Conservation (phyloP, 2,888 invertebrate genomes). For the Pyrrhosoma nymphula region DNA sequence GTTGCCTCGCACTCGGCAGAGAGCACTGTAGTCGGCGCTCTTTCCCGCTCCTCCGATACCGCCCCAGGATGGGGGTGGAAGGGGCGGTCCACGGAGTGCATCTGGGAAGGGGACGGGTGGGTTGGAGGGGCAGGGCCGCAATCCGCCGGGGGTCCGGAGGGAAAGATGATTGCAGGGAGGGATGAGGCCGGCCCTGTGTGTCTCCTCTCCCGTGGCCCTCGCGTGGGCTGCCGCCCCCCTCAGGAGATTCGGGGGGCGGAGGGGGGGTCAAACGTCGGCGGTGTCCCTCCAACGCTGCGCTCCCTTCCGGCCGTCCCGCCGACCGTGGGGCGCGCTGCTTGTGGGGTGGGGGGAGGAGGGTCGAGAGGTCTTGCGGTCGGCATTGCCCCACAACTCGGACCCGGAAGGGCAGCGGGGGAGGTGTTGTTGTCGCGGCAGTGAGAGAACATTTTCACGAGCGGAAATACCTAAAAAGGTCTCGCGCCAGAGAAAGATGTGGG, state of each 20-base stretch:
- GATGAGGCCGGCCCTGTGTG: too few relatives aligned
- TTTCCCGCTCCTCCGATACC: too few relatives aligned
- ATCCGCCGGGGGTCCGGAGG: too few relatives aligned
- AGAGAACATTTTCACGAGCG: not conserved
- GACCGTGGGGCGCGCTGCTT: slow-evolving; percentile 1
- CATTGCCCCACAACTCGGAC: not conserved
- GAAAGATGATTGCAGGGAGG: too few relatives aligned
- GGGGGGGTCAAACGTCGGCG: not conserved
- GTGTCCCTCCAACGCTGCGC: slow-evolving; percentile 36
- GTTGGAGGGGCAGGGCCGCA: not conserved
- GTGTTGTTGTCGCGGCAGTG: not conserved
- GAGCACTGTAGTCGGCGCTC: slow-evolving; percentile 20
- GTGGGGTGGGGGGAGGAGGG: not conserved
- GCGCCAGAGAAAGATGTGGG: not conserved
- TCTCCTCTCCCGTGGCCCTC: too few relatives aligned
- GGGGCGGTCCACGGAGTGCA: not conserved
- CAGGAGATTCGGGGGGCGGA: not conserved
- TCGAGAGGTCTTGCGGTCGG: not conserved
- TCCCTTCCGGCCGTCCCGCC: not conserved
- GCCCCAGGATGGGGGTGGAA: not conserved
- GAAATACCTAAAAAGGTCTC: not conserved
- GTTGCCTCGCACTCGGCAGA: slow-evolving; percentile 29
- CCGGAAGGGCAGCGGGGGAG: slow-evolving; percentile 9
- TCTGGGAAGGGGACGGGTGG: not conserved
- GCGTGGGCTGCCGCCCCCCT: too few relatives aligned